Base-by-base conservation (phyloP, 1,140 invertebrate species). In the Calosoma granatense region DNA sequence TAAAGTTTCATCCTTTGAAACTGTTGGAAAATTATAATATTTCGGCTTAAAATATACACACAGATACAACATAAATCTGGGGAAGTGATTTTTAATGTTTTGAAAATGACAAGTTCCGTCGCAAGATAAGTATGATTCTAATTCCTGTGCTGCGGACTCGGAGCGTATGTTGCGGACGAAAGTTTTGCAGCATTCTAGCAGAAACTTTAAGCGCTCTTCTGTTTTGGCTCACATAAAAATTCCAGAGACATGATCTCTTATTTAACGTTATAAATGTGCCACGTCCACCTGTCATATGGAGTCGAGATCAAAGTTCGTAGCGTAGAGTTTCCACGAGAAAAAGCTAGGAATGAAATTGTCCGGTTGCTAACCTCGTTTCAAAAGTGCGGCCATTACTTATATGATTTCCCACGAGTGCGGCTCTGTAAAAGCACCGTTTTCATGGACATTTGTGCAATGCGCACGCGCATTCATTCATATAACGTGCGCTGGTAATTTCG, bases 361-460 rank as follows among this genome's bases (percentile, higher is more conserved):
- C 41, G 41, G 41, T 17, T 12, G 41, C 41, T 47, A 47, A 47
- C 41, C 41, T 47, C 41, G 17, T 47, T 47, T 47, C 41, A 47
- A 47, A 47, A 47, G 41, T 47, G 41, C 41, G 41, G 3, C 41
- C 41, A 47, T 47, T 47, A 47, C 41, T 47, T 47, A 47, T 47
- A 47, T 47, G 41, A 47, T 47, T 47, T 47, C 41, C 41, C 41
- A 47, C 17, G 41, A 47, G 41, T 47, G 41, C 17, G 41, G 9
- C 9, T 6, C 9, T 47, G 6, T 36, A n/a, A 9, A n/a, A 36
- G 26, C 26, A 36, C n/a, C 41, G 15, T 17, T 47, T 47, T 12
- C 41, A 47, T 4, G 15, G 15, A 47, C 41, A 17, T 17, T 11
- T 47, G 41, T 17, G 41, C 41, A 17, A 9, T 9, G 26, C n/a